Conservation (phyloP, 2,113 vertebrate species). For the Thermophis baileyi region DNA sequence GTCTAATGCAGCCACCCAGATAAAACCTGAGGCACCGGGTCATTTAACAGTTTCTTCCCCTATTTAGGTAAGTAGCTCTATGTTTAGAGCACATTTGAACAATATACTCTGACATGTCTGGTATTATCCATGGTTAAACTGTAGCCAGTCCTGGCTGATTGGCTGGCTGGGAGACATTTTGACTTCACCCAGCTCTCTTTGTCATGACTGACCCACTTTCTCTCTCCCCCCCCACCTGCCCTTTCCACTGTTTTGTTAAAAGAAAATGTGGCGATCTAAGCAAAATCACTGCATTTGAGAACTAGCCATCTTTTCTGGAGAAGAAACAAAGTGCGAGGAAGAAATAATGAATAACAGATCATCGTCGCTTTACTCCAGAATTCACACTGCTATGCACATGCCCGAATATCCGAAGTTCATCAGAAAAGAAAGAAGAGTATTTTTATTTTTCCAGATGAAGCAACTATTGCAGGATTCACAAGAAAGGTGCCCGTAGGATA, state of each 20-base stretch:
- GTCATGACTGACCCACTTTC: background rate
- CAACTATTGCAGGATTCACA: background rate
- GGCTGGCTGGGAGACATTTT: background rate
- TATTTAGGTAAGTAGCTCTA: background rate
- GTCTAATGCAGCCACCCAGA: background rate
- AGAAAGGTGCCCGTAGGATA: background rate
- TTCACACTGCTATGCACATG: background rate
- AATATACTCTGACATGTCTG: background rate
- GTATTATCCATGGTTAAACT: background rate
- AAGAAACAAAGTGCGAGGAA: background rate
- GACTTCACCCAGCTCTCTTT: background rate
- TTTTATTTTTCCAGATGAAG: background rate
- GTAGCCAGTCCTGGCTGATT: background rate
- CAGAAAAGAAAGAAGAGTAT: background rate
- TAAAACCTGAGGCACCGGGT: background rate
- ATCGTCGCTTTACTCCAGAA: background rate
- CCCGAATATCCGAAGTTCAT: background rate
- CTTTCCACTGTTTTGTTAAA: background rate
- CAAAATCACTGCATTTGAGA: background rate
- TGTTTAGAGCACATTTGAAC: background rate
- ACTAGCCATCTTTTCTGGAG: background rate
- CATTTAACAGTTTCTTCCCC: background rate
- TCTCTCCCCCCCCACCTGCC: background rate
- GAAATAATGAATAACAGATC: background rate
- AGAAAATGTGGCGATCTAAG: background rate